phyloP scores from a whole-genome alignment of 2,797 vertebrate species.

The Ptychadena robeensis region DNA sequence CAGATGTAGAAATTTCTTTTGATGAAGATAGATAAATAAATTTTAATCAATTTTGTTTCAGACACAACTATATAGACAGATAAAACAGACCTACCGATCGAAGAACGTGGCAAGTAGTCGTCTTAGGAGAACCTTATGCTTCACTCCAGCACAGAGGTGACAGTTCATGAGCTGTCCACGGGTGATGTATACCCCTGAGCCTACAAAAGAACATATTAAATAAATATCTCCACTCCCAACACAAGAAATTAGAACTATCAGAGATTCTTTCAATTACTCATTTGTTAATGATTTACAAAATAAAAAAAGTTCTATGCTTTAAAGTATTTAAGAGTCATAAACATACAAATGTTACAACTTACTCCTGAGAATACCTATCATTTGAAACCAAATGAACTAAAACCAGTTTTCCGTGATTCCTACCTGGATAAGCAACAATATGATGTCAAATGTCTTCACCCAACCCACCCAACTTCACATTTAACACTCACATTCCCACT shows the following conservation, averaged over 20 bases:
- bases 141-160: slow-evolving; percentile 95
- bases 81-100: slow-evolving; percentile 81
- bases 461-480: not conserved
- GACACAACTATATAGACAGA: not conserved
- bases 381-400: too few species aligned
- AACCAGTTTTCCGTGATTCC: too few species aligned
- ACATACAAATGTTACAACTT: too few species aligned
- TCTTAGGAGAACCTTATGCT: slow-evolving; percentile 95
- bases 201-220: slow-evolving; percentile 69
- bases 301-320: too few species aligned
- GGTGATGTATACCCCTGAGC: slow-evolving; percentile 96
- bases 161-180: slow-evolving; percentile 99
- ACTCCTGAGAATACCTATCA: too few species aligned
- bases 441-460: not conserved
- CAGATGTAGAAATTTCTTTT: not conserved
- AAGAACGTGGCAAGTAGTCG: slow-evolving; percentile 97
- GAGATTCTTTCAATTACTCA: not conserved
- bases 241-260: not conserved
- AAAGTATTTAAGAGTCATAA: too few species aligned
- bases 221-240: not conserved
- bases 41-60: not conserved
- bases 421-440: too few species aligned
- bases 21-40: not conserved
- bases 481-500: not conserved
- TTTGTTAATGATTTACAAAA: too few species aligned